Base-by-base conservation (phyloP, 2,888 invertebrate genomes). In the Acleris cristana region DNA sequence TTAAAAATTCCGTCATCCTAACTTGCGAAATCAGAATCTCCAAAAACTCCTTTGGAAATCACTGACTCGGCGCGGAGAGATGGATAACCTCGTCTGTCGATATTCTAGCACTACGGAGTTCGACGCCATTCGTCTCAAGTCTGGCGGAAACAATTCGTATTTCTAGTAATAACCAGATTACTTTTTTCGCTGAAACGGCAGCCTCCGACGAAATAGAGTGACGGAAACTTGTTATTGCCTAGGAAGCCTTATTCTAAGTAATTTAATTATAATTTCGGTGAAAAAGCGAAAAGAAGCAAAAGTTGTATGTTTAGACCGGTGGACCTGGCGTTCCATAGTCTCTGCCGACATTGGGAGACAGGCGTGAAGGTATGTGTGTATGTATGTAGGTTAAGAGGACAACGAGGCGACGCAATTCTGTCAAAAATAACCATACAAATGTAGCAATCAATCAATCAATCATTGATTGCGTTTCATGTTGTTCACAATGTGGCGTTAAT, bases 51-150 rank as follows among this genome's bases (percentile, higher is more conserved):
- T 45, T 52, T 54, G 34, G 51, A 66, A 66, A 66, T 61, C 56
- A 66, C 45, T 62, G 61, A 66, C 52, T 61, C 23, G 66, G 21
- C 52, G 21, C 21, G 26, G 34, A 44, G 57, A 62, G 66, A 62
- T 62, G 61, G 61, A 66, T 66, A 62, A 66, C 66, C 56, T 60
- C 55, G 44, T 60, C 61, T 45, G 52, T 66, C 66, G 52, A 66
- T 57, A 56, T 58, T 58, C 44, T 49, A 30, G 55, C 48, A 45
- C 63, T 21, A 34, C 40, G 59, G 52, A 69, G 59, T 69, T 69
- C 12, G 60, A 51, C 26, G 63, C 44, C 44, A 62, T 66, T 66
- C 61, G 56, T 52, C 51, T 52, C 66, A 61, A 62, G 57, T 62
- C 61, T 62, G 12, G 52, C 19, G 66, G 66, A 66, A 66, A 66